Percentiles rank a stretch among this genome's conserved stretches.
These are phyloP conservation scores for Lasaia peninsularis DNA, from an alignment of 1,140 invertebrate species.

Conservation along the genomic window DNA sequence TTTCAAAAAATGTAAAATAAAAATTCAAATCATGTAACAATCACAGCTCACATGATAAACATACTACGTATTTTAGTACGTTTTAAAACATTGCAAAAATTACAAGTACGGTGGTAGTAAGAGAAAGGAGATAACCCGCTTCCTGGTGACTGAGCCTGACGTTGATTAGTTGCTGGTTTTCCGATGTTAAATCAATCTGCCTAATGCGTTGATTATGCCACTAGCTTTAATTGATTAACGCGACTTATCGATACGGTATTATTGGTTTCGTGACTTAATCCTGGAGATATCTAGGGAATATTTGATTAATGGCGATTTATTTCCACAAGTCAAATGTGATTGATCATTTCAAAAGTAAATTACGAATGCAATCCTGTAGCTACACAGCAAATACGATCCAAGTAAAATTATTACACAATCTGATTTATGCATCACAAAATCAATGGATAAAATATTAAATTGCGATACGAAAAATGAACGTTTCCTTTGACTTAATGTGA, in stretches of 20 bases:
- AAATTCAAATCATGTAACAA: no score
- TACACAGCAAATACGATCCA: neutral
- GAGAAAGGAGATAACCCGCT: constrained; percentile 17
- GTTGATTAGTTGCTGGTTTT: constrained; percentile 53
- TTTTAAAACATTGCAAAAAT: neutral
- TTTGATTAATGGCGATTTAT: constrained; percentile 1
- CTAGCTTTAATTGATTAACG: constrained; percentile 50
- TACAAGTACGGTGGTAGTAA: neutral
- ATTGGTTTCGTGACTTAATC: constrained; percentile 31
- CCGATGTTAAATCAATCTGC: constrained; percentile 53
- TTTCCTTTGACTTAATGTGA: constrained; percentile 3
- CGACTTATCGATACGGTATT: constrained; percentile 23
- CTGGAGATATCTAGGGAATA: constrained; percentile 21
- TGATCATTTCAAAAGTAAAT: constrained; percentile 4
- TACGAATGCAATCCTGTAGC: neutral
- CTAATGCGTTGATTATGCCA: constrained; percentile 46
- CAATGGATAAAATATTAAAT: no score
- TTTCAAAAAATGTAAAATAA: no score
- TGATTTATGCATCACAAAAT: neutral
- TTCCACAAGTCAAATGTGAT: constrained; percentile 6
- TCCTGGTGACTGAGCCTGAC: constrained; percentile 40
- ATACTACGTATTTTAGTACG: no score
- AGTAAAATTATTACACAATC: neutral
- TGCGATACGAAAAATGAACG: neutral
- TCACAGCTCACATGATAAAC: no score